These are phyloP conservation scores for Dolichomitus sp. DNA, from an alignment of 2,888 invertebrate genomes.

Conservation along the genomic window DNA sequence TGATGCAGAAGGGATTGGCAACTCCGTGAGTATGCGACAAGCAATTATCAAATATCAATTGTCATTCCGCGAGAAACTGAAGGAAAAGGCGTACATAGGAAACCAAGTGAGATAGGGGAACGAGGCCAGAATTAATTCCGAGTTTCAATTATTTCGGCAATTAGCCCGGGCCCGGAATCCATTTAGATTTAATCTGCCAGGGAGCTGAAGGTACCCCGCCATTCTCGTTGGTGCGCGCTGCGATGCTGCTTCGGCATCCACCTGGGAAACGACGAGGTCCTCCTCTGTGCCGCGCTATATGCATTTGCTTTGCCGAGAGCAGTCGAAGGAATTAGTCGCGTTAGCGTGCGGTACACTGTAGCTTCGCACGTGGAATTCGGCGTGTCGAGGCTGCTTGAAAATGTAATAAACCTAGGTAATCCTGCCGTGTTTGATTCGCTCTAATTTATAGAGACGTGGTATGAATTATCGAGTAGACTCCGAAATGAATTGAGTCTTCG, in stretches of 20 bases:
- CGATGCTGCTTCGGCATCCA: conserved; percentile 29
- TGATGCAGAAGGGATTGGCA: conserved; percentile 3
- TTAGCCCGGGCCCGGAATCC: conserved; percentile 74
- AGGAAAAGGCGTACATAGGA: conserved; percentile 23
- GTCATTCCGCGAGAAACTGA: conserved; percentile 58
- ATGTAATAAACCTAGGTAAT: conserved; percentile 36
- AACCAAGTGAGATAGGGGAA: conserved; percentile 20
- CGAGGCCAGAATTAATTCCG: conserved; percentile 73
- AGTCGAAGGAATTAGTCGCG: conserved; percentile 77
- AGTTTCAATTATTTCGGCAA: conserved; percentile 80
- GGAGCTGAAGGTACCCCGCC: conserved; percentile 63
- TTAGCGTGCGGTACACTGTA: conserved; percentile 49
- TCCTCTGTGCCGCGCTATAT: conserved; percentile 36
- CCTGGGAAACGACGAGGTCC: conserved; percentile 34
- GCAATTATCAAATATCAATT: conserved; percentile 71
- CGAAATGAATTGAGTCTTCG: conserved; percentile 30
- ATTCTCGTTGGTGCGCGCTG: conserved; percentile 53
- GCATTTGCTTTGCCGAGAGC: conserved; percentile 74
- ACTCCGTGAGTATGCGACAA: not conserved
- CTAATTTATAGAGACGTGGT: conserved; percentile 19
- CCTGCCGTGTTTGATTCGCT: not conserved
- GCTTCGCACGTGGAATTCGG: conserved; percentile 31
- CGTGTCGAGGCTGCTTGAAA: conserved; percentile 32
- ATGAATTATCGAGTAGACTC: conserved; percentile 28
- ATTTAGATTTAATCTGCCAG: conserved; percentile 79